Conservation (phyloP, 2,113 vertebrate genomes). For the Setophaga petechia region DNA sequence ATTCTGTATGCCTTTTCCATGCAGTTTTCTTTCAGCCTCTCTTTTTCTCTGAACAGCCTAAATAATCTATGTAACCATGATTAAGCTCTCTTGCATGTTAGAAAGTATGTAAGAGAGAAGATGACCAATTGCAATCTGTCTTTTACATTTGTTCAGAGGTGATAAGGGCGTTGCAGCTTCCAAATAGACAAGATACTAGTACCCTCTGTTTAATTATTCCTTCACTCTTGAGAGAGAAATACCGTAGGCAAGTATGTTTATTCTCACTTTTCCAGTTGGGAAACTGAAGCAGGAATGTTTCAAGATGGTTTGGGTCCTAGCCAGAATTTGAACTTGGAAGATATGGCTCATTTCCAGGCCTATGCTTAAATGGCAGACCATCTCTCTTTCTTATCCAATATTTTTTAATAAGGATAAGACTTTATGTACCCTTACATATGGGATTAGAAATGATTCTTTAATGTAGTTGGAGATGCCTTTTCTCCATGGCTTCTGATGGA, state of each 20-base stretch:
- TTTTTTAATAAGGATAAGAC: slow-evolving; percentile 30
- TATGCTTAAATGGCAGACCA: slow-evolving; percentile 29
- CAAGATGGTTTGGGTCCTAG: slow-evolving; percentile 47
- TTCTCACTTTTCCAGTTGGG: slow-evolving; percentile 67
- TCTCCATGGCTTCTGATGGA: slow-evolving; percentile 8
- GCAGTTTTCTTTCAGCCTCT: neutral
- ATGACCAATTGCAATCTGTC: neutral
- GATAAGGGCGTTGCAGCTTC: neutral
- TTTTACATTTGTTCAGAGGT: neutral
- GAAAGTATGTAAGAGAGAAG: neutral
- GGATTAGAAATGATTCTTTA: neutral
- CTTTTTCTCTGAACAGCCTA: neutral
- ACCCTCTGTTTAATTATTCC: slow-evolving; percentile 29
- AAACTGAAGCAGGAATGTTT: slow-evolving; percentile 59
- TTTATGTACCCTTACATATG: neutral
- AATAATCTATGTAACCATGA: neutral
- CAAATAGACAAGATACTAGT: neutral
- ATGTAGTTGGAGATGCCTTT: neutral
- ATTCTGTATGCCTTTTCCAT: neutral
- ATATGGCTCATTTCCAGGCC: slow-evolving; percentile 56
- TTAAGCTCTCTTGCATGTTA: neutral
- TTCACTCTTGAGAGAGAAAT: slow-evolving; percentile 7
- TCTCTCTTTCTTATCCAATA: slow-evolving; percentile 13
- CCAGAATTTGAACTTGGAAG: slow-evolving; percentile 39
- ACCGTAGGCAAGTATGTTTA: slow-evolving; percentile 62